Evolutionary conservation across 2,888 invertebrate species (phyloP).

Genomic region (Melieria omissa): DNA sequence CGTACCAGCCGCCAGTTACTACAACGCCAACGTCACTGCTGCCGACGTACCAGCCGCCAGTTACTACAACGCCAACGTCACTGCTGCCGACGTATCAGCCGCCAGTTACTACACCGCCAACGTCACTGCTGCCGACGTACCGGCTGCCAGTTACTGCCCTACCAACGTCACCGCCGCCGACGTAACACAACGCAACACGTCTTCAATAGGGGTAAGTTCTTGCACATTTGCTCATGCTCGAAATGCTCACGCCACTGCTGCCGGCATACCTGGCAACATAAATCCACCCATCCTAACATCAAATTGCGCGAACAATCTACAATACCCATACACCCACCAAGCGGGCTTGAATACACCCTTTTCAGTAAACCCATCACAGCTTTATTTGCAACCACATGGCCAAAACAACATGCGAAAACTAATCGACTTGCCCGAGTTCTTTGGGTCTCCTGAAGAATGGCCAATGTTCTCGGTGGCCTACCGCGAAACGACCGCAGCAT

Average conservation of each 20-base stretch:
- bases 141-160: not conserved
- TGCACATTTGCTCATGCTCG: not conserved
- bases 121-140: not conserved
- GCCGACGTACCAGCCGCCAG: too few species aligned
- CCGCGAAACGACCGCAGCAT: not conserved
- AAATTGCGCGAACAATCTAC: too few species aligned
- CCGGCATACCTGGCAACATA: not conserved
- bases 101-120: not conserved
- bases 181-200: not conserved
- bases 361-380: too few species aligned
- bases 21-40: too few species aligned
- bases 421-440: not conserved
- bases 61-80: too few species aligned
- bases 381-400: not conserved
- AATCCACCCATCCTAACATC: not conserved
- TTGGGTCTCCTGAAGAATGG: not conserved
- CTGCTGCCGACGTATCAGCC: too few species aligned
- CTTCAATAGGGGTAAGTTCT: conserved; percentile 1
- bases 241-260: not conserved
- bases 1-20: too few species aligned
- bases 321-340: too few species aligned
- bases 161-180: not conserved
- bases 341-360: too few species aligned
- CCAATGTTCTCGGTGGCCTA: not conserved
- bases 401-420: not conserved